Percentiles rank a stretch among this genome's conserved stretches.
phyloP scores from a whole-genome alignment of 2,888 invertebrate species.

The Neocrepidodera transversa region DNA sequence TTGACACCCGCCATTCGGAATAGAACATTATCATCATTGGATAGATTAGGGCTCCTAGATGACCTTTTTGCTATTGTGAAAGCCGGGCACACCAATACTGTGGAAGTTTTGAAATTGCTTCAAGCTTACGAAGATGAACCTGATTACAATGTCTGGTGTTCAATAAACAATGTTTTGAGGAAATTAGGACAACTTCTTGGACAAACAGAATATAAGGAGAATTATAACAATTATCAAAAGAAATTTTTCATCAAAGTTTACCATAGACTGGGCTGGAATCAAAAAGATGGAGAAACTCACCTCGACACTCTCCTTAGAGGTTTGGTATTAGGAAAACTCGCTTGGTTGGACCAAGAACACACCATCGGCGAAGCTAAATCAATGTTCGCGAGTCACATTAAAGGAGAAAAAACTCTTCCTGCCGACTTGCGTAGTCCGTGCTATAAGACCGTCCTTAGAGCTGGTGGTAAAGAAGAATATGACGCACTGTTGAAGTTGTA shows the following conservation, averaged over 20 bases:
- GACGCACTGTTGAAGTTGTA: constrained; percentile 82
- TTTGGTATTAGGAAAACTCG: constrained; percentile 82
- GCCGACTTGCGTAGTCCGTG: constrained; percentile 85
- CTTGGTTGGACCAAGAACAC: constrained; percentile 79
- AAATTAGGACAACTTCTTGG: constrained; percentile 79
- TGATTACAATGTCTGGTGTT: constrained; percentile 94
- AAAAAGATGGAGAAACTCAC: constrained; percentile 80
- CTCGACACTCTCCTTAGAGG: constrained; percentile 85
- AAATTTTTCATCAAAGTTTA: constrained; percentile 77
- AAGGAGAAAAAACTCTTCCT: constrained; percentile 66
- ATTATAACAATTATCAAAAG: constrained; percentile 78
- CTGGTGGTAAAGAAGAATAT: constrained; percentile 74
- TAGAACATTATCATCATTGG: constrained; percentile 83
- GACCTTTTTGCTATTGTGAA: constrained; percentile 93
- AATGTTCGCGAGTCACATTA: constrained; percentile 71
- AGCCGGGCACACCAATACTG: constrained; percentile 83
- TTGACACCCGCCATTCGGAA: constrained; percentile 82
- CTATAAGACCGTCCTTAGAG: constrained; percentile 80
- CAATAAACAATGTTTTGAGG: constrained; percentile 79
- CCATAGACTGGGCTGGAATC: constrained; percentile 84
- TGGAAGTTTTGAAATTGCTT: constrained; percentile 83
- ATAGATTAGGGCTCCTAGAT: constrained; percentile 87
- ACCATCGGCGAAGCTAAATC: constrained; percentile 79
- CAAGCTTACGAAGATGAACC: constrained; percentile 85
- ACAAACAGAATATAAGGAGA: constrained; percentile 77